Evolutionary conservation across 2,888 invertebrate species (phyloP).

Genomic region (Meiosimyza decipiens): DNA sequence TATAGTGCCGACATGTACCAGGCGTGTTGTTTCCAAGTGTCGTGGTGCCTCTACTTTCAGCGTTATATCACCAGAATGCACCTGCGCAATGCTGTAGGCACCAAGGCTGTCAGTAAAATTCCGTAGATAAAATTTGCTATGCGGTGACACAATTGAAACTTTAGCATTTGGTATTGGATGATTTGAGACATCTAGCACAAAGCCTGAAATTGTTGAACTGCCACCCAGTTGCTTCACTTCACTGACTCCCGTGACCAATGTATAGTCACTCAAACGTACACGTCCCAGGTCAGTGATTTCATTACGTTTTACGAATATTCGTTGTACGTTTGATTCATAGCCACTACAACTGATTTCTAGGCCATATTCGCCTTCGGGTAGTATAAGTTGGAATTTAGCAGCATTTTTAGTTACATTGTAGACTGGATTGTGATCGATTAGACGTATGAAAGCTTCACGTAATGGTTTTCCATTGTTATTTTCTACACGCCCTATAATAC

Average conservation of each 20-base stretch:
- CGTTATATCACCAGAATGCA: slow-evolving; percentile 66
- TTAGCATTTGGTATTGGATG: slow-evolving; percentile 70
- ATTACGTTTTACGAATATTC: slow-evolving; percentile 57
- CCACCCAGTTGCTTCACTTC: slow-evolving; percentile 48
- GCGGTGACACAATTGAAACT: slow-evolving; percentile 67
- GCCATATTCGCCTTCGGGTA: slow-evolving; percentile 76
- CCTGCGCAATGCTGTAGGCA: slow-evolving; percentile 53
- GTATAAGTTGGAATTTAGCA: slow-evolving; percentile 78
- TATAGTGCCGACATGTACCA: slow-evolving; percentile 59
- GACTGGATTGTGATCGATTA: slow-evolving; percentile 69
- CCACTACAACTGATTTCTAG: slow-evolving; percentile 73
- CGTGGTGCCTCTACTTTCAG: slow-evolving; percentile 72
- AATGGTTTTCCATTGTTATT: slow-evolving; percentile 75
- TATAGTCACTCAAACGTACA: slow-evolving; percentile 49
- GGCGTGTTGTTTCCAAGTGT: slow-evolving; percentile 68
- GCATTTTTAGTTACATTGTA: slow-evolving; percentile 75
- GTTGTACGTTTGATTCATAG: slow-evolving; percentile 69
- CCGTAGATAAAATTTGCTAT: slow-evolving; percentile 60
- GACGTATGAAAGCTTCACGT: slow-evolving; percentile 76
- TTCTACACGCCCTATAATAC: slow-evolving; percentile 78
- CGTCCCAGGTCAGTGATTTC: slow-evolving; percentile 53
- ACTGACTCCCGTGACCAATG: slow-evolving; percentile 51
- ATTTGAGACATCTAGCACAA: slow-evolving; percentile 72
- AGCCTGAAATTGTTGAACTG: slow-evolving; percentile 64
- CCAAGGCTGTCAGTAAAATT: slow-evolving; percentile 61